A percentile compares a stretch with the other conserved stretches of the same genome.
phyloP scores from a whole-genome alignment of 1,140 invertebrate genomes.

The Lutraria rhynchaena region DNA sequence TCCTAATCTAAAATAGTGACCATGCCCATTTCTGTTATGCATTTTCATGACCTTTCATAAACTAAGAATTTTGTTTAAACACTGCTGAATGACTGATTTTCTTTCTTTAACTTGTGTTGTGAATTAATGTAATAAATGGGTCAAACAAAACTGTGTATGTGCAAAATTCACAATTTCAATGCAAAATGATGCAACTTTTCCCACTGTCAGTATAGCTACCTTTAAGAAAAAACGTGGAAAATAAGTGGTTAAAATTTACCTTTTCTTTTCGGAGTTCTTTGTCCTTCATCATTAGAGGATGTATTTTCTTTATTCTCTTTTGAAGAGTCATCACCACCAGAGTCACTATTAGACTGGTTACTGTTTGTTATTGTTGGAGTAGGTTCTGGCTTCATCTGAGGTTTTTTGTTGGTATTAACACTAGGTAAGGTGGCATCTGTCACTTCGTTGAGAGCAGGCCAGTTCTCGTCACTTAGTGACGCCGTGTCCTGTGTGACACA shows the following conservation, averaged over 20 bases:
- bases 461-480: constrained; percentile 83
- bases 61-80: too few species aligned
- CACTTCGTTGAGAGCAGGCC: constrained; percentile 88
- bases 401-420: constrained; percentile 17
- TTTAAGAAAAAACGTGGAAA: too few species aligned
- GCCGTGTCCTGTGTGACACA: constrained; percentile 59
- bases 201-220: too few species aligned
- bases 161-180: too few species aligned
- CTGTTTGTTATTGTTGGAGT: constrained; percentile 23
- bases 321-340: constrained; percentile 79
- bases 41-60: too few species aligned
- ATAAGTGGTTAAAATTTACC: constrained; percentile 49
- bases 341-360: constrained; percentile 68
- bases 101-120: too few species aligned
- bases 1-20: too few species aligned
- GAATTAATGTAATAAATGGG: too few species aligned
- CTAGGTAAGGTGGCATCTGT: constrained; percentile 67
- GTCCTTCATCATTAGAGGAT: constrained; percentile 66
- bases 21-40: too few species aligned
- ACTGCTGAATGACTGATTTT: too few species aligned
- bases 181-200: too few species aligned
- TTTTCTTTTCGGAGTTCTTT: constrained; percentile 73
- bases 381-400: constrained; percentile 39
- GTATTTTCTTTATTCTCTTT: constrained; percentile 80
- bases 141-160: too few species aligned